Evolutionary conservation across 2,797 vertebrate genomes (phyloP), one percentile per base, ranked within the genome.

Genomic region (Phoebastria nigripes): DNA sequence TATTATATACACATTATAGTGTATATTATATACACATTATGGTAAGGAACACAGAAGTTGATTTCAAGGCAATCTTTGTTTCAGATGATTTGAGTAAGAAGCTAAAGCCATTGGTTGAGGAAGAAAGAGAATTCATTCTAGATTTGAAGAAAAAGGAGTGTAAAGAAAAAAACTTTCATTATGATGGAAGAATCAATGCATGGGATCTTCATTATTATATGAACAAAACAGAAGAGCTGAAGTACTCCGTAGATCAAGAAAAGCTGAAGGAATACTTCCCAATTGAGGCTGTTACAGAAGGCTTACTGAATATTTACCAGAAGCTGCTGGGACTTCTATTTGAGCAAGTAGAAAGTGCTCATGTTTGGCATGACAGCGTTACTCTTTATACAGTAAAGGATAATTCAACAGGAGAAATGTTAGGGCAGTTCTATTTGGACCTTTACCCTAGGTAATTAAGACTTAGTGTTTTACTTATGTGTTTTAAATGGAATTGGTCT

Each of bases 171-270:
- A 98, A 98, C 58, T 93, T 97, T 49, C 87, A 94, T 28, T 99
- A 98, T n/a, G 99, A 99, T 19, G 98, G 98, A 74, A 98, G 97
- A 97, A 99, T 99, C 97, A 98, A 99, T 21, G 99, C 99, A 11
- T 99, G 99, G 99, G 99, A 99, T 97, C 95, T 99, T 52, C 98
- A 98, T 63, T 99, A 99, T 94, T 99, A 99, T 94, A 99, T 99
- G 99, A 99, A 98, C 70, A 98, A 98, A 92, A 99, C 99, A 83
- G 99, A 99, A 97, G 98, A 98, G 95, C 98, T 99, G 95, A 99
- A 98, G 97, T 99, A 99, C 59, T 98, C 99, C 1, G 97, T 99
- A 83, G 98, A 99, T 97, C 99, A 99, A 96, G 99, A 99, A 97
- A 98, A 98, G 84, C 98, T 99, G 62, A 98, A 99, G 33, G 98